These are phyloP conservation scores for Anoncus sp. DNA, from an alignment of 2,888 invertebrate genomes.

Conservation along the genomic window DNA sequence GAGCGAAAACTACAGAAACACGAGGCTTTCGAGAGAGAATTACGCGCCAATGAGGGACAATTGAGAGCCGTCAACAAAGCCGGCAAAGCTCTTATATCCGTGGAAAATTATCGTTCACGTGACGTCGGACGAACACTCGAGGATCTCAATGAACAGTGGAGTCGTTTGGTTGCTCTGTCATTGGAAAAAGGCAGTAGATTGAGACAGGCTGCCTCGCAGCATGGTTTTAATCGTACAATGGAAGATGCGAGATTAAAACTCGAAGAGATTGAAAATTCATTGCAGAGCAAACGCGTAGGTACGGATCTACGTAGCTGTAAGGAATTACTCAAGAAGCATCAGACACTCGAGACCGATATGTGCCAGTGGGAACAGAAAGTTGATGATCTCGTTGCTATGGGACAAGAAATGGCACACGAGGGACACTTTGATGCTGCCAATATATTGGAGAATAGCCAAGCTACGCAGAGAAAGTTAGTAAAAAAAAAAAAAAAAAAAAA, in stretches of 20 bases:
- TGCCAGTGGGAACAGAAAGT: slow-evolving; percentile 93
- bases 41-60: slow-evolving; percentile 97
- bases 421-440: slow-evolving; percentile 97
- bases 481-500: too few species aligned
- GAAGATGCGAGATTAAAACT: slow-evolving; percentile 95
- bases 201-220: slow-evolving; percentile 95
- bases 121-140: slow-evolving; percentile 88
- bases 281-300: slow-evolving; percentile 93
- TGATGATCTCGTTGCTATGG: slow-evolving; percentile 90
- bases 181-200: slow-evolving; percentile 89
- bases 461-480: slow-evolving; percentile 87
- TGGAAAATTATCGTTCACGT: slow-evolving; percentile 88
- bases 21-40: slow-evolving; percentile 97
- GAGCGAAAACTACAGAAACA: slow-evolving; percentile 98
- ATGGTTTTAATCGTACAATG: slow-evolving; percentile 90
- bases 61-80: slow-evolving; percentile 93
- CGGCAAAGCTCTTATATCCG: slow-evolving; percentile 89
- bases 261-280: slow-evolving; percentile 91
- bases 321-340: slow-evolving; percentile 95
- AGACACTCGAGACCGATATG: slow-evolving; percentile 94
- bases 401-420: slow-evolving; percentile 95
- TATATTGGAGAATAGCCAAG: slow-evolving; percentile 91
- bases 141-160: slow-evolving; percentile 92
- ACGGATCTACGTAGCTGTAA: slow-evolving; percentile 96
- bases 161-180: slow-evolving; percentile 88